A percentile compares a stretch with the other conserved stretches of the same genome.
phyloP scores from a whole-genome alignment of 2,888 invertebrate species.

The Carterocephalus palaemon region DNA sequence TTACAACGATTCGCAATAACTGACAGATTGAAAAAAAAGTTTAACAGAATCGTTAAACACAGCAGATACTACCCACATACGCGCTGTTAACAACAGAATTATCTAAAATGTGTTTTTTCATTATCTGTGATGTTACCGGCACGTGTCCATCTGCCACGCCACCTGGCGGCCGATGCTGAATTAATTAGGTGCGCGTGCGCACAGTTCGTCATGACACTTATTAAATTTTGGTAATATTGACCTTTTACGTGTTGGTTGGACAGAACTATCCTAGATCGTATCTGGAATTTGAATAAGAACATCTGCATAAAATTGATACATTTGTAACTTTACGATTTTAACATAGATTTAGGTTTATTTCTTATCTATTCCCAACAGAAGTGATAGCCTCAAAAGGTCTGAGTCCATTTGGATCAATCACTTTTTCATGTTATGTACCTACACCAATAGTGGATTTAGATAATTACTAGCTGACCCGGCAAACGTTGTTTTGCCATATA shows the following conservation, averaged over 20 bases:
- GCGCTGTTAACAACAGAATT: conserved; percentile 33
- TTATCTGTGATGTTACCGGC: conserved; percentile 26
- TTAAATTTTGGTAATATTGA: conserved; percentile 16
- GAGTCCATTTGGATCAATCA: no score
- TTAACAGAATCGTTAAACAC: conserved; percentile 16
- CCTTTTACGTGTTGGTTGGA: background rate
- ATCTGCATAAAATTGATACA: no score
- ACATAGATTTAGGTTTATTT: no score
- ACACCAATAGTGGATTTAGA: no score
- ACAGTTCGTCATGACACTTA: conserved; percentile 31
- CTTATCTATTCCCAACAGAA: no score
- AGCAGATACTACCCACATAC: conserved; percentile 20
- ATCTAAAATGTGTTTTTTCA: conserved; percentile 28
- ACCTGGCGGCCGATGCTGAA: conserved; percentile 65
- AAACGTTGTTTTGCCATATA: no score
- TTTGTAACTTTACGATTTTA: no score
- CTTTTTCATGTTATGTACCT: no score
- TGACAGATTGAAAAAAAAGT: conserved; percentile 1
- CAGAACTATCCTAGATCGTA: background rate
- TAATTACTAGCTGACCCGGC: no score
- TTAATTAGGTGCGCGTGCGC: conserved; percentile 65
- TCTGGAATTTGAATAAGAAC: no score
- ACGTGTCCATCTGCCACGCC: conserved; percentile 64
- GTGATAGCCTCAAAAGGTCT: no score
- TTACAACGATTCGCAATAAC: background rate